Conservation (phyloP, 2,888 invertebrate genomes). For the Aporophyla lueneburgensis region DNA sequence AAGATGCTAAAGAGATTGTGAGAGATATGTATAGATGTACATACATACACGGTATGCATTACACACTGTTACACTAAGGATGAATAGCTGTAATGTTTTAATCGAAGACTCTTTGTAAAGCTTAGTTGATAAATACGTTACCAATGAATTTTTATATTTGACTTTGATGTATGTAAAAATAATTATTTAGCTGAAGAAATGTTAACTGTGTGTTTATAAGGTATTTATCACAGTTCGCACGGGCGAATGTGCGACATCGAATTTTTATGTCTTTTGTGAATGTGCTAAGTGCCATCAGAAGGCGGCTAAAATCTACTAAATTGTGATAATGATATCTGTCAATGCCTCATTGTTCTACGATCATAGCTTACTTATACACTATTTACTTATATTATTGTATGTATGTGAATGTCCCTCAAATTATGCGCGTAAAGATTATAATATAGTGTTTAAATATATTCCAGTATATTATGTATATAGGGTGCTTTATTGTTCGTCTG, state of each 20-base stretch:
- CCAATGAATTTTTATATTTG: slow-evolving; percentile 88
- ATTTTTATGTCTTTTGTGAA: slow-evolving; percentile 61
- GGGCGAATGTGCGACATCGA: slow-evolving; percentile 51
- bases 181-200: slow-evolving; percentile 61
- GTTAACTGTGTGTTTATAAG: slow-evolving; percentile 54
- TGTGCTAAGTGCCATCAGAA: slow-evolving; percentile 70
- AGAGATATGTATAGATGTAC: slow-evolving; percentile 73
- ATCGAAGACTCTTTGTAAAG: slow-evolving; percentile 83
- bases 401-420: slow-evolving; percentile 55
- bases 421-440: slow-evolving; percentile 45
- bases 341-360: slow-evolving; percentile 65
- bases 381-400: slow-evolving; percentile 56
- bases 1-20: slow-evolving; percentile 86
- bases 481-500: slow-evolving; percentile 54
- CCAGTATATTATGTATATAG: slow-evolving; percentile 62
- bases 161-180: slow-evolving; percentile 76
- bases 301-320: slow-evolving; percentile 68
- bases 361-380: slow-evolving; percentile 55
- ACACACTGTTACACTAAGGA: slow-evolving; percentile 62
- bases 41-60: slow-evolving; percentile 66
- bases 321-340: slow-evolving; percentile 71
- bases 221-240: slow-evolving; percentile 47
- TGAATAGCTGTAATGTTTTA: slow-evolving; percentile 72
- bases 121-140: slow-evolving; percentile 88
- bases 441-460: slow-evolving; percentile 61